Conservation (phyloP, 1,140 invertebrate genomes). For the Cotesia chilonis region DNA sequence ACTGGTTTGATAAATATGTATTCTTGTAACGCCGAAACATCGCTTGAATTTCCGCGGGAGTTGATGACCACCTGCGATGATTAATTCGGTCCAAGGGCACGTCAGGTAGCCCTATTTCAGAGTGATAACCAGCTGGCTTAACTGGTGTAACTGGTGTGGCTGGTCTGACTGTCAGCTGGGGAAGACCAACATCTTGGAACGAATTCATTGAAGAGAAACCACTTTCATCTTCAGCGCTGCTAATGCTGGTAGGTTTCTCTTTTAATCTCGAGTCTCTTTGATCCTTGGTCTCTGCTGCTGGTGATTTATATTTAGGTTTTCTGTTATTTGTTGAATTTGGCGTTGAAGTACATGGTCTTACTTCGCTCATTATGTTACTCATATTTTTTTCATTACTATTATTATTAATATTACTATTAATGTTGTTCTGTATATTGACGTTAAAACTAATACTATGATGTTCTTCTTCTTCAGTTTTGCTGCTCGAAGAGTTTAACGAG, state of each 20-base stretch:
- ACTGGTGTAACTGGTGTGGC: conserved; percentile 27
- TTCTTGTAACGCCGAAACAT: conserved; percentile 56
- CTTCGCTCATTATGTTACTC: conserved; percentile 8
- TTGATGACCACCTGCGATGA: conserved; percentile 63
- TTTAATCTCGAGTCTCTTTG: conserved; percentile 45
- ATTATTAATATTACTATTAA: conserved; percentile 23
- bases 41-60: conserved; percentile 56
- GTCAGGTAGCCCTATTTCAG: conserved; percentile 60
- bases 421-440: neutral
- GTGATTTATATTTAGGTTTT: neutral
- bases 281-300: conserved; percentile 31
- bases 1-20: conserved; percentile 49
- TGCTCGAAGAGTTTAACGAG: conserved; percentile 56
- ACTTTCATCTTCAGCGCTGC: conserved; percentile 78
- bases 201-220: conserved; percentile 85
- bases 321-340: neutral
- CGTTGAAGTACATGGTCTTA: conserved; percentile 12
- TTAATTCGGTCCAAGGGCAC: conserved; percentile 53
- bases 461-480: conserved; percentile 57
- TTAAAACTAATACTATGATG: conserved; percentile 30
- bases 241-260: conserved; percentile 64
- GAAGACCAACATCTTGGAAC: conserved; percentile 79
- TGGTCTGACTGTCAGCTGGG: conserved; percentile 52
- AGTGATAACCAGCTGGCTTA: conserved; percentile 55
- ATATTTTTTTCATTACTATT: neutral